Percentiles rank a stretch among this genome's conserved stretches.
Evolutionary conservation across 1,140 invertebrate genomes (phyloP).

Genomic region (Caerostris extrusa): DNA sequence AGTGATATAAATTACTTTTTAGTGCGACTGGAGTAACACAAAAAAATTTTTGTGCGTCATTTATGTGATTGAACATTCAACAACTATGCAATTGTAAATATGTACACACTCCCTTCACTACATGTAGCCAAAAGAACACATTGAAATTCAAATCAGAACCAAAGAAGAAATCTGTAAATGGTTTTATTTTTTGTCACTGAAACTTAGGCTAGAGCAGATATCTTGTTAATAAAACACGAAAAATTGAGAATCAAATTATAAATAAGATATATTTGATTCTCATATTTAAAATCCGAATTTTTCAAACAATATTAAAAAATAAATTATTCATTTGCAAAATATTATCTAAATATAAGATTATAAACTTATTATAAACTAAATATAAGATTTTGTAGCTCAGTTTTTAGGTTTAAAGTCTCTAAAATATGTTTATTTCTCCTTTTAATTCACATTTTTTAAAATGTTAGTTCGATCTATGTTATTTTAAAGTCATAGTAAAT

Average conservation of each 20-base stretch:
- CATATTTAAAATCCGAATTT: not conserved
- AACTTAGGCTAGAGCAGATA: not conserved
- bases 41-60: not conserved
- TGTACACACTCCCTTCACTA: not conserved
- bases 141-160: not conserved
- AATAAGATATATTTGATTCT: not conserved
- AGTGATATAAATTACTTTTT: too few relatives aligned
- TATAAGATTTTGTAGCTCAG: too few relatives aligned
- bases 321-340: not conserved
- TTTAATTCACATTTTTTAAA: too few relatives aligned
- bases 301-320: not conserved
- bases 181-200: slow-evolving; percentile 44
- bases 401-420: too few relatives aligned
- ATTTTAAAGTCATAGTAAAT: too few relatives aligned
- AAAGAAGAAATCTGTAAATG: slow-evolving; percentile 17
- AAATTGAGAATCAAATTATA: not conserved
- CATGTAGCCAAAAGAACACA: slow-evolving; percentile 40
- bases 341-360: too few relatives aligned
- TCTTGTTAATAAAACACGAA: not conserved
- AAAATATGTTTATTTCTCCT: too few relatives aligned
- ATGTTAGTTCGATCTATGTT: too few relatives aligned
- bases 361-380: too few relatives aligned
- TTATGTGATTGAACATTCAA: slow-evolving; percentile 23
- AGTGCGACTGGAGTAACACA: too few relatives aligned
- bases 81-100: slow-evolving; percentile 31